Conservation (phyloP, 1,140 invertebrate species). For the Listronotus oregonensis region DNA sequence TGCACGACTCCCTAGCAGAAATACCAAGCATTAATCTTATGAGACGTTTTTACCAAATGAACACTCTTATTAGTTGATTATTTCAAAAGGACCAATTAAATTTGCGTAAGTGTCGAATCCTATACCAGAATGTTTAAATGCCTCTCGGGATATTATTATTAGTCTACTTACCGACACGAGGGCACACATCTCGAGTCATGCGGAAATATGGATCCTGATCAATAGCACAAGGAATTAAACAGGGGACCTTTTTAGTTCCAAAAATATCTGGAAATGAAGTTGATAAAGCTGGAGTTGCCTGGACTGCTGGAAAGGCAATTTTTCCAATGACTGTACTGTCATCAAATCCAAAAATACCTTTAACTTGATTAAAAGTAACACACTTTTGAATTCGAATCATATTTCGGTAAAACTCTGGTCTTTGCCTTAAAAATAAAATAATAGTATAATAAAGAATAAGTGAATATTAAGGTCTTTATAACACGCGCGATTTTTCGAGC, state of each 20-base stretch:
- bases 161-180: constrained; percentile 65
- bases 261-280: constrained; percentile 97
- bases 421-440: constrained; percentile 70
- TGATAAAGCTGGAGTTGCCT: constrained; percentile 94
- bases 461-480: too few species aligned
- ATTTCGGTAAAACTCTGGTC: constrained; percentile 90
- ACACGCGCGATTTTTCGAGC: too few species aligned
- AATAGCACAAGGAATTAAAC: constrained; percentile 97
- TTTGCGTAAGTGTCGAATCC: too few species aligned
- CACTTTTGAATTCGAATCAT: constrained; percentile 88
- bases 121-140: too few species aligned
- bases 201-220: constrained; percentile 99
- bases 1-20: too few species aligned
- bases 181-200: constrained; percentile 97
- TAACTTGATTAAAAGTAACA: constrained; percentile 95
- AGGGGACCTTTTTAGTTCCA: constrained; percentile 80
- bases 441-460: too few species aligned
- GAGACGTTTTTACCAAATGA: too few species aligned
- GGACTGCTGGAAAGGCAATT: constrained; percentile 94
- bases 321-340: constrained; percentile 97
- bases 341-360: constrained; percentile 96
- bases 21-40: too few species aligned
- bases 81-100: too few species aligned
- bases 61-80: too few species aligned
- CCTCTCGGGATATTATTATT: too few species aligned